Conservation (phyloP, 2,797 vertebrate genomes). For the Champsocephalus gunnari region DNA sequence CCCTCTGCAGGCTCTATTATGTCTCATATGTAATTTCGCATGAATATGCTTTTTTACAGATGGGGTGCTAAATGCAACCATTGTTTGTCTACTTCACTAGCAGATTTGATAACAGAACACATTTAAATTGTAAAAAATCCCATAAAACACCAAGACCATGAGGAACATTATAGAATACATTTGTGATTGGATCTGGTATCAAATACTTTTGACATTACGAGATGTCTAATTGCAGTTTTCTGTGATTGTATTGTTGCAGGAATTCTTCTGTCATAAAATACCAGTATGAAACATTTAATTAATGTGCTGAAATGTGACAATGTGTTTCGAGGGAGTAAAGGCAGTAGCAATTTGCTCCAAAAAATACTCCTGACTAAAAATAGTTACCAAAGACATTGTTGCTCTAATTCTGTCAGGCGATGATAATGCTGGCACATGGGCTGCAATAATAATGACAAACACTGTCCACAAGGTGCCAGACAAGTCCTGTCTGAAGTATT, state of each 20-base stretch:
- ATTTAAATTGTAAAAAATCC: too few relatives aligned
- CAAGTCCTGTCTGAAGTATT: not conserved
- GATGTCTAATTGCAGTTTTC: not conserved
- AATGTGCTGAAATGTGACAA: accelerated
- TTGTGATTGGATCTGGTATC: too few relatives aligned
- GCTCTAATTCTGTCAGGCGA: not conserved
- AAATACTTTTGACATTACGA: not conserved
- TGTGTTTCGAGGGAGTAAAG: not conserved
- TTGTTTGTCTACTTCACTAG: too few relatives aligned
- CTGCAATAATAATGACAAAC: not conserved
- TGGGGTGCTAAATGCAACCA: too few relatives aligned
- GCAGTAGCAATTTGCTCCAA: not conserved
- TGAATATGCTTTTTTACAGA: too few relatives aligned
- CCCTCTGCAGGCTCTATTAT: too few relatives aligned
- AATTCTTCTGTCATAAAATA: too few relatives aligned
- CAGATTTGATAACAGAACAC: too few relatives aligned
- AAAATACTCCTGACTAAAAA: not conserved
- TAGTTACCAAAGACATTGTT: not conserved
- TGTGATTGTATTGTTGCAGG: not conserved
- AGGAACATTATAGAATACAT: too few relatives aligned
- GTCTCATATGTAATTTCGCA: too few relatives aligned
- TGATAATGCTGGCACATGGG: not conserved
- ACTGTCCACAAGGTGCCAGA: constrained; percentile 68
- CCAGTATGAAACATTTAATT: not conserved
- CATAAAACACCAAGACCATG: too few relatives aligned